Evolutionary conservation across 1,140 invertebrate genomes (phyloP).

Genomic region (Drosophila busckii): DNA sequence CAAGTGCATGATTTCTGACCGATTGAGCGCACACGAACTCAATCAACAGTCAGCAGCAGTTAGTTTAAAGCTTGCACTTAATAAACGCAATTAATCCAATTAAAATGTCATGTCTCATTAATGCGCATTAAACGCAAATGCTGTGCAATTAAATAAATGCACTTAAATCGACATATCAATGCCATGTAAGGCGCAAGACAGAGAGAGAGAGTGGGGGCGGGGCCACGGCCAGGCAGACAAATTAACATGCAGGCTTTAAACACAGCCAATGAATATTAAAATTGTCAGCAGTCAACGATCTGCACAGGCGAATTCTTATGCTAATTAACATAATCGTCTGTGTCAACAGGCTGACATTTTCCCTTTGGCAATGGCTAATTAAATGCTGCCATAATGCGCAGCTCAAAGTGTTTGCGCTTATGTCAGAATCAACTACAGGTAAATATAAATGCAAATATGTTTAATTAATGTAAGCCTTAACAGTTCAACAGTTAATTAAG

Average conservation of each 20-base stretch:
- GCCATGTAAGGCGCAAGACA: slow-evolving; percentile 39
- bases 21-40: slow-evolving; percentile 7
- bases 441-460: no score
- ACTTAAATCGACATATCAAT: slow-evolving; percentile 52
- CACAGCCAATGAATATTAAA: slow-evolving; percentile 38
- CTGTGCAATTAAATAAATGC: slow-evolving; percentile 72
- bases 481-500: no score
- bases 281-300: slow-evolving; percentile 21
- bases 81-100: slow-evolving; percentile 75
- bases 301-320: slow-evolving; percentile 12
- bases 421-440: no score
- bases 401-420: no score
- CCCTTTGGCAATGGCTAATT: slow-evolving; percentile 53
- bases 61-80: no score
- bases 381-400: slow-evolving; percentile 52
- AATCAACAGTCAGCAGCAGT: no score
- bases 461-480: no score
- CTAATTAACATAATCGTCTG: slow-evolving; percentile 67
- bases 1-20: no score
- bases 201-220: background rate
- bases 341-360: slow-evolving; percentile 54
- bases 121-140: slow-evolving; percentile 66
- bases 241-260: background rate
- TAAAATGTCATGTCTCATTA: slow-evolving; percentile 76
- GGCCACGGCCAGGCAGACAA: background rate